Evolutionary conservation across 2,888 invertebrate species (phyloP).

Genomic region (Andrena camellia): DNA sequence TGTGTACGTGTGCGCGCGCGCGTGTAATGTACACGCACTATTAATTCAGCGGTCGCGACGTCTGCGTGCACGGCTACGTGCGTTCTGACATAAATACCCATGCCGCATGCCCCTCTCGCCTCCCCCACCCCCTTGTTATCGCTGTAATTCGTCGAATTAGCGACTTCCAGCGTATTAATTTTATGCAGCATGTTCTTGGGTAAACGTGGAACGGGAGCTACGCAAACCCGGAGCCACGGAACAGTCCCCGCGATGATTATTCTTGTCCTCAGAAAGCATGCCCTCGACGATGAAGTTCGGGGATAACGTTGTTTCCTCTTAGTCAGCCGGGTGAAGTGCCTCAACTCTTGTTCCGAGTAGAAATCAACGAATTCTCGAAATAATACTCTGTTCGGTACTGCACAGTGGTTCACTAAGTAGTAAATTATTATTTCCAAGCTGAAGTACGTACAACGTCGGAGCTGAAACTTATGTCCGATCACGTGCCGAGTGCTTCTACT

Average conservation of each 20-base stretch:
- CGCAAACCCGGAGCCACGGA: background rate
- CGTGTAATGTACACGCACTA: slow-evolving; percentile 71
- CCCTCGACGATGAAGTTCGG: background rate
- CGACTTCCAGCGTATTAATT: slow-evolving; percentile 34
- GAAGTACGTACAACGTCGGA: background rate
- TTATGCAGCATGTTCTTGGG: background rate
- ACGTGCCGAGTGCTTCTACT: background rate
- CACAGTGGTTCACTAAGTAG: background rate
- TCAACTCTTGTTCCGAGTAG: background rate
- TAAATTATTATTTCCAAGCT: background rate
- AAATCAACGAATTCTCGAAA: too few relatives aligned
- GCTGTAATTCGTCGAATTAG: slow-evolving; percentile 54
- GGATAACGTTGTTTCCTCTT: background rate
- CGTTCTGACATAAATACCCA: slow-evolving; percentile 45
- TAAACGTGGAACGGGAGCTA: background rate
- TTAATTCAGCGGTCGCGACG: slow-evolving; percentile 73
- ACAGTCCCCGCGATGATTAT: background rate
- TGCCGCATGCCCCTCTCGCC: background rate
- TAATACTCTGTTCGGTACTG: too few relatives aligned
- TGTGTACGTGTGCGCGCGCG: slow-evolving; percentile 38
- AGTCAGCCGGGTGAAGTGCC: background rate
- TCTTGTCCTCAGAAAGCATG: background rate
- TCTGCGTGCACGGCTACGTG: slow-evolving; percentile 42
- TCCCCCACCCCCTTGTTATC: slow-evolving; percentile 26
- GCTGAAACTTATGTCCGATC: background rate